Conservation (phyloP, 2,888 invertebrate genomes). For the Heliconius cydno region DNA sequence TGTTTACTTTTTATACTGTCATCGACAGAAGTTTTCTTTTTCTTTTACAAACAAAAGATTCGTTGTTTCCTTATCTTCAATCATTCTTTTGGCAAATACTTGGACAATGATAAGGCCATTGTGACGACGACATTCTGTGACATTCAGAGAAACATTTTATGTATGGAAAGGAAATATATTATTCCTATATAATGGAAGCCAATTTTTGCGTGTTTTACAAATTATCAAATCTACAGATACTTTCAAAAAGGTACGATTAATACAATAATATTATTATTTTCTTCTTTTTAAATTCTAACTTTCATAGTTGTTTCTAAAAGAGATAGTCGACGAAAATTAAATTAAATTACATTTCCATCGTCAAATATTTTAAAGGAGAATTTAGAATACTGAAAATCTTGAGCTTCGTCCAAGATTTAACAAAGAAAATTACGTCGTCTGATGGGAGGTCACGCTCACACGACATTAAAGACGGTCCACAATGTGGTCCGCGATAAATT, state of each 20-base stretch:
- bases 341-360: conserved; percentile 19
- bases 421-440: conserved; percentile 54
- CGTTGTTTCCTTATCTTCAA: conserved; percentile 35
- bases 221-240: not conserved
- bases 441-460: conserved; percentile 41
- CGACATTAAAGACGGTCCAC: conserved; percentile 33
- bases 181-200: not conserved
- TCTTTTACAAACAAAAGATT: conserved; percentile 3
- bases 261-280: too few relatives aligned
- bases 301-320: too few relatives aligned
- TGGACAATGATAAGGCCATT: conserved; percentile 42
- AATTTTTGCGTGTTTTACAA: not conserved
- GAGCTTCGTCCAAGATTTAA: conserved; percentile 60
- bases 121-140: conserved; percentile 31
- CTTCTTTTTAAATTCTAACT: too few relatives aligned
- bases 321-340: not conserved
- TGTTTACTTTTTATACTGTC: conserved; percentile 23
- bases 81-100: conserved; percentile 35
- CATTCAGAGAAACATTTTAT: not conserved
- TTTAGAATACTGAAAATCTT: conserved; percentile 49
- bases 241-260: too few relatives aligned
- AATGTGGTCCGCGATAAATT: conserved; percentile 19
- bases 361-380: conserved; percentile 19
- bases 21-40: conserved; percentile 38
- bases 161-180: not conserved